Percentiles rank a stretch among this genome's conserved stretches.
Evolutionary conservation across 1,140 invertebrate species (phyloP).

Genomic region (Heliconius eleuchia): DNA sequence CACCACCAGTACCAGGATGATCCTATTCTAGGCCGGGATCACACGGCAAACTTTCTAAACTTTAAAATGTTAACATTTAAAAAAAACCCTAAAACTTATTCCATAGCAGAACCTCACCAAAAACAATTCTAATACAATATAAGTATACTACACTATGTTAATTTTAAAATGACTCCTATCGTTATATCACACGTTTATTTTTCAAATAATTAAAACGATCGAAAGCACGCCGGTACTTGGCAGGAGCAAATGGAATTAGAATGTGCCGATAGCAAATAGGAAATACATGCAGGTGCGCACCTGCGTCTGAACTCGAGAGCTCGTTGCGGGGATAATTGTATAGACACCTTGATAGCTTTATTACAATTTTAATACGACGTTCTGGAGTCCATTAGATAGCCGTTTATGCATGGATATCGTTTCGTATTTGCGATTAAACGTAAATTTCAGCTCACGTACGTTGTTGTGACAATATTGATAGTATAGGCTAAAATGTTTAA

Average conservation of each 20-base stretch:
- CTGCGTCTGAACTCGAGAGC: slow-evolving; percentile 43
- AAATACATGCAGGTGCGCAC: slow-evolving; percentile 48
- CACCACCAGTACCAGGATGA: too few species aligned
- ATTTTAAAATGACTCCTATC: too few species aligned
- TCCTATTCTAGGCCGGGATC: too few species aligned
- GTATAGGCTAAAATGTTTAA: too few species aligned
- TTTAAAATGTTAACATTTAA: too few species aligned
- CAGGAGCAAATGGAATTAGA: slow-evolving; percentile 64
- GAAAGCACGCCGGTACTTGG: slow-evolving; percentile 40
- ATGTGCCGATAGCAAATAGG: slow-evolving; percentile 51
- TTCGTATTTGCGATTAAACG: neutral
- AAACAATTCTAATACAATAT: too few species aligned
- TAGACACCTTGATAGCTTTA: slow-evolving; percentile 20
- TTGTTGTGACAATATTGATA: neutral
- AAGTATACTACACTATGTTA: too few species aligned
- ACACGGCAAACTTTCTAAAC: too few species aligned
- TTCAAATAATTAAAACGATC: slow-evolving; percentile 58
- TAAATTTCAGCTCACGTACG: neutral
- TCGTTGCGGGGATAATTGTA: slow-evolving; percentile 28
- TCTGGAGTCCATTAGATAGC: neutral
- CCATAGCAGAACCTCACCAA: too few species aligned
- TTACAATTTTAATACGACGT: slow-evolving; percentile 27
- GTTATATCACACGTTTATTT: slow-evolving; percentile 41
- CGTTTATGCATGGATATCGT: neutral
- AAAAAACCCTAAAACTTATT: too few species aligned